phyloP scores from a whole-genome alignment of 2,888 invertebrate species.

The Peribatodes rhomboidaria region DNA sequence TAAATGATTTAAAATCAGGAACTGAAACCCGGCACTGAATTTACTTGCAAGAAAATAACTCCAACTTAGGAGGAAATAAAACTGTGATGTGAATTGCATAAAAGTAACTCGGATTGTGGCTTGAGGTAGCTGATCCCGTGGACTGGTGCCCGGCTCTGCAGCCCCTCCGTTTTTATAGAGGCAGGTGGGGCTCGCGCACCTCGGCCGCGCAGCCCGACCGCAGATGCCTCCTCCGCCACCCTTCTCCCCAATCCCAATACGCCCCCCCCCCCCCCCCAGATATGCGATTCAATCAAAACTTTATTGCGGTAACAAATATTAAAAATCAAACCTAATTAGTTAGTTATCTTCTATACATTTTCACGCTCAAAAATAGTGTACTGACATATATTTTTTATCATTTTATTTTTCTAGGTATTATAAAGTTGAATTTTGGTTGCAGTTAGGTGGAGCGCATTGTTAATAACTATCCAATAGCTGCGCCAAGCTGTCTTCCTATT shows the following conservation, averaged over 20 bases:
- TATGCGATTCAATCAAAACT: slow-evolving; percentile 19
- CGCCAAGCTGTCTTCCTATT: neutral
- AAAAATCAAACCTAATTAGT: neutral
- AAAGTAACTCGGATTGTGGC: slow-evolving; percentile 1
- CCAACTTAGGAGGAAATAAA: slow-evolving; percentile 18
- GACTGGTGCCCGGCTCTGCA: slow-evolving; percentile 11
- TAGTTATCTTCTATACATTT: neutral
- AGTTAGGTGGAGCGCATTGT: neutral
- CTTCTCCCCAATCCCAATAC: neutral
- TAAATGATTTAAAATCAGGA: neutral
- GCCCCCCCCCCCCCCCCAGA: neutral
- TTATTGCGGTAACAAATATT: slow-evolving; percentile 12
- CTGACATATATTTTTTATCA: neutral
- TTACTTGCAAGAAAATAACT: slow-evolving; percentile 14
- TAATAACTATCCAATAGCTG: neutral
- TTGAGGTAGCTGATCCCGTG: slow-evolving; percentile 3
- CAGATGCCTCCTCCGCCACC: slow-evolving; percentile 5
- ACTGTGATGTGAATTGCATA: slow-evolving; percentile 9
- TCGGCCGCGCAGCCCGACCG: neutral
- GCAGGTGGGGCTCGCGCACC: slow-evolving; percentile 1
- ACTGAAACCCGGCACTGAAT: slow-evolving; percentile 8
- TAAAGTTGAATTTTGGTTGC: neutral
- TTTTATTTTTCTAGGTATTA: neutral
- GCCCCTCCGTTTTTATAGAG: slow-evolving; percentile 22
- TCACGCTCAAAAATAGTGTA: no score